These are phyloP conservation scores for Nomada ferruginata DNA, from an alignment of 2,888 invertebrate species.

Conservation along the genomic window DNA sequence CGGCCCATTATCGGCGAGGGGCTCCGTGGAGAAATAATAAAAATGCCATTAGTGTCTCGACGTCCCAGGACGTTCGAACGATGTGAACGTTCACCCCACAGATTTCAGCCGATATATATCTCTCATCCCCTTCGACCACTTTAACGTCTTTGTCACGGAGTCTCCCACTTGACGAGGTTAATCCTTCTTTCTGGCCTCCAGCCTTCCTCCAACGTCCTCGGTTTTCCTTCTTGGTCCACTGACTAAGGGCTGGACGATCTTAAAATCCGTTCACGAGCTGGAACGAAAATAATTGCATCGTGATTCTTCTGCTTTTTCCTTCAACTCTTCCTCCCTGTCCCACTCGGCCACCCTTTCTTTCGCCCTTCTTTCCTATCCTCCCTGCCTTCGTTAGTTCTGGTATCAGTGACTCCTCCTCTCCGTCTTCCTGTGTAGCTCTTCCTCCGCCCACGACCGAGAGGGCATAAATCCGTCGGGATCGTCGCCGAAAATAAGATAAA, in stretches of 20 bases:
- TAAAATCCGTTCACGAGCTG: constrained; percentile 76
- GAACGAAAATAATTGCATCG: constrained; percentile 82
- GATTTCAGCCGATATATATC: constrained; percentile 75
- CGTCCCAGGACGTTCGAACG: constrained; percentile 69
- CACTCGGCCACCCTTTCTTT: constrained; percentile 47
- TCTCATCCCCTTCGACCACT: constrained; percentile 73
- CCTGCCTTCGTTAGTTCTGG: constrained; percentile 9
- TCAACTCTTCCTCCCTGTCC: constrained; percentile 61
- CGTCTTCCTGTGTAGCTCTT: background rate
- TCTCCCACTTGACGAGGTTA: constrained; percentile 79
- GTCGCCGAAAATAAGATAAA: constrained; percentile 82
- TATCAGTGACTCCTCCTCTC: constrained; percentile 24
- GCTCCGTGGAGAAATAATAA: constrained; percentile 81
- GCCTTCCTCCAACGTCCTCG: constrained; percentile 49
- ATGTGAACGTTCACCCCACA: constrained; percentile 72
- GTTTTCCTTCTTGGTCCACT: constrained; percentile 62
- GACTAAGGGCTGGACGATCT: constrained; percentile 55
- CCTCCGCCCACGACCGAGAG: constrained; percentile 71
- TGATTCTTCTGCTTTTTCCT: constrained; percentile 77
- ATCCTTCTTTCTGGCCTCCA: constrained; percentile 75
- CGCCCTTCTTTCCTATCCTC: constrained; percentile 15
- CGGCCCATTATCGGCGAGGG: constrained; percentile 73
- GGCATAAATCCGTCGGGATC: constrained; percentile 82
- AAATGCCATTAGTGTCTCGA: constrained; percentile 83
- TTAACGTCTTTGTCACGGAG: constrained; percentile 76